Conservation (phyloP, 2,888 invertebrate genomes). For the Nowickia ferox region DNA sequence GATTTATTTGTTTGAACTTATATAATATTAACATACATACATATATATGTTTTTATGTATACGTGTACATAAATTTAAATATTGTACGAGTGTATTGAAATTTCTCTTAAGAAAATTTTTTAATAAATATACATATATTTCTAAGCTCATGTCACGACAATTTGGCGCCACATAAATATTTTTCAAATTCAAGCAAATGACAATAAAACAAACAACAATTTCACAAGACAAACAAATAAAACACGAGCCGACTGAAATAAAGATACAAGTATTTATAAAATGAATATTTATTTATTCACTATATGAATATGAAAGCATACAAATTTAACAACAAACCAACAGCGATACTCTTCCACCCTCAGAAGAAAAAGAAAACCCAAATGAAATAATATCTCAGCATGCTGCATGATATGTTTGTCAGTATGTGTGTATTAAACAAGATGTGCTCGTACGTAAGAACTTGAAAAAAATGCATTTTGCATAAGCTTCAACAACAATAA, state of each 20-base stretch:
- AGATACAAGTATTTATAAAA: slow-evolving; percentile 12
- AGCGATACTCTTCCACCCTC: slow-evolving; percentile 11
- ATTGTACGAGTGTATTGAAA: slow-evolving; percentile 5
- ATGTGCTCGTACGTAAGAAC: background rate
- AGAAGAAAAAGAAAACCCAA: background rate
- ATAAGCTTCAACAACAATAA: slow-evolving; percentile 29
- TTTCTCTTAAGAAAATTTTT: slow-evolving; percentile 32
- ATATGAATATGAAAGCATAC: slow-evolving; percentile 27
- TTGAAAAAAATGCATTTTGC: slow-evolving; percentile 28
- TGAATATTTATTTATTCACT: slow-evolving; percentile 29
- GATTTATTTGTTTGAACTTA: slow-evolving; percentile 21
- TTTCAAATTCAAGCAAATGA: slow-evolving; percentile 59
- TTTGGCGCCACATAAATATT: slow-evolving; percentile 72
- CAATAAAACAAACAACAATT: slow-evolving; percentile 62
- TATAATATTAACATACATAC: background rate
- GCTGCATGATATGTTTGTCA: background rate
- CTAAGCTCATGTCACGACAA: slow-evolving; percentile 69
- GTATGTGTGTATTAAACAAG: background rate
- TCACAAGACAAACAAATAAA: slow-evolving; percentile 54
- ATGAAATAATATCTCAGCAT: background rate
- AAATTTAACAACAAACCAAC: slow-evolving; percentile 35
- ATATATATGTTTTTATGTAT: too few relatives aligned
- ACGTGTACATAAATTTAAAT: slow-evolving; percentile 2
- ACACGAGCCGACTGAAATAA: slow-evolving; percentile 49
- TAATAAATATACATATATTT: slow-evolving; percentile 46